Base-by-base conservation (phyloP, 2,888 invertebrate genomes). In the Metallyticus violacea region DNA sequence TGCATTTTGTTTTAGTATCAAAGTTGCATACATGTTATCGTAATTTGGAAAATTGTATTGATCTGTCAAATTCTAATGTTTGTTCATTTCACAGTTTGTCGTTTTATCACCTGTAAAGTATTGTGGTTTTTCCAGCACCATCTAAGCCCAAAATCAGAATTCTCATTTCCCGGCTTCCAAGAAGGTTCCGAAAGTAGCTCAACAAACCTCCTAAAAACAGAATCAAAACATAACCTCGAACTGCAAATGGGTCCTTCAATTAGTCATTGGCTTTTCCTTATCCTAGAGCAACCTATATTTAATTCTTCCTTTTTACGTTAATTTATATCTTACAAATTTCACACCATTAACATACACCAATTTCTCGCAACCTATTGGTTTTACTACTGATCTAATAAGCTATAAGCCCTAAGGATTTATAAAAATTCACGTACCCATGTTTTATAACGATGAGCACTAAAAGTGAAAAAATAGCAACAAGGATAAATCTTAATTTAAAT, bases 81-180 rank as follows among this genome's bases (percentile, higher is more conserved):
- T n/a, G n/a, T n/a, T n/a, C n/a, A n/a, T n/a, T n/a, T n/a, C n/a
- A n/a, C n/a, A n/a, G n/a, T n/a, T n/a, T n/a, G n/a, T n/a, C n/a
- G n/a, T n/a, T n/a, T n/a, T n/a, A n/a, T 87, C 86, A 92, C 93
- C 97, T 96, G 93, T 99, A 99, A 89, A 99, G 93, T 92, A 99
- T 99, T 88, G 99, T 99, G 0, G 99, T 99, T 94, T 99, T 99
- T 89, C 99, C 99, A 91, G 99, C 99, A 88, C 99, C 99, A 92
- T 99, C 99, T 89, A 99, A 93, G 6, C 99, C 99, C 87, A 99
- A 94, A 92, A 99, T 99, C 90, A 99, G 93, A 92, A 99, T 99
- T 91, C 99, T 94, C 97, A 99, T 98, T 94, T 99, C 99, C 90
- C 99, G 96, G 89, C 97, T 97, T 80, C 99, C 99, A 91, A 99